A percentile compares a stretch with the other conserved stretches of the same genome.
These are phyloP conservation scores for Noctua janthe DNA, from an alignment of 2,888 invertebrate species.

Conservation along the genomic window DNA sequence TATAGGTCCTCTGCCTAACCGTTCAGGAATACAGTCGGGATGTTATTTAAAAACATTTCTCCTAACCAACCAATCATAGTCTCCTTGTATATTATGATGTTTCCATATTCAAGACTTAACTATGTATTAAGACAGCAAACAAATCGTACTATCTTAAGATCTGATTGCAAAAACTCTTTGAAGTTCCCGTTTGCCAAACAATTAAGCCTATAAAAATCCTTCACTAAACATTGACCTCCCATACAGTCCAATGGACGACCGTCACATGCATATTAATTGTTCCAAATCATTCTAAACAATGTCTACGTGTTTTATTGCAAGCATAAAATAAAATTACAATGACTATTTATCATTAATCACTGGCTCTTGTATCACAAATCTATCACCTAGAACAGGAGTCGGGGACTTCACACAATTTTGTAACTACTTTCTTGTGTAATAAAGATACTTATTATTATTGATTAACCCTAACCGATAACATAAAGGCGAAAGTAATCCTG, in stretches of 20 bases:
- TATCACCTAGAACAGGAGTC: no score
- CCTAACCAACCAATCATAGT: neutral
- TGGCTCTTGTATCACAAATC: no score
- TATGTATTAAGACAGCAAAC: neutral
- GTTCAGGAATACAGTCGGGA: neutral
- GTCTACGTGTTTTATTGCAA: neutral
- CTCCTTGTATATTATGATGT: neutral
- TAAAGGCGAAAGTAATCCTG: neutral
- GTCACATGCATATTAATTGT: constrained; percentile 15
- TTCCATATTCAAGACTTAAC: neutral
- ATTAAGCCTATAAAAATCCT: neutral
- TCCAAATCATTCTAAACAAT: constrained; percentile 25
- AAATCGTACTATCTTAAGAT: neutral
- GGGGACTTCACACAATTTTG: no score
- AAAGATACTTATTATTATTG: no score
- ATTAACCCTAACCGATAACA: neutral
- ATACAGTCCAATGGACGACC: neutral
- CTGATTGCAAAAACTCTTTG: neutral
- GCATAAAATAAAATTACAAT: constrained; percentile 34
- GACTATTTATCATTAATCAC: neutral
- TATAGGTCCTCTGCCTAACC: neutral
- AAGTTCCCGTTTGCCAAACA: neutral
- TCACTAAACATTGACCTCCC: neutral
- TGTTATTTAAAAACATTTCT: neutral
- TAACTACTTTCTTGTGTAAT: no score